These are phyloP conservation scores for Columbina picui DNA, from an alignment of 2,113 vertebrate species.

Conservation along the genomic window DNA sequence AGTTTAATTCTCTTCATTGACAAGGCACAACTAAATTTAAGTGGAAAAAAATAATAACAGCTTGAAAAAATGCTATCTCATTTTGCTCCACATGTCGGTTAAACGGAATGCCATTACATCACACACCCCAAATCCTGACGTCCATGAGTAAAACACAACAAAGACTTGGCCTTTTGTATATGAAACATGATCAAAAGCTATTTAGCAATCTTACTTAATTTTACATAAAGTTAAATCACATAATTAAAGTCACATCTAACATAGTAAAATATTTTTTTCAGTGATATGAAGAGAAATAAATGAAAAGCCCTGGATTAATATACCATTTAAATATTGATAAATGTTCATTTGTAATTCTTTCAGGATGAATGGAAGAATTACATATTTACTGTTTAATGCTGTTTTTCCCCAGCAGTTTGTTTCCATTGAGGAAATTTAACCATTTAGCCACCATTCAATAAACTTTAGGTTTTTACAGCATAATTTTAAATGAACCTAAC, in stretches of 20 bases:
- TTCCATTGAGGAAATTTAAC: constrained; percentile 3
- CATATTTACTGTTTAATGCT: neutral
- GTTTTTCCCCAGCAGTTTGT: neutral
- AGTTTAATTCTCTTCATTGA: neutral
- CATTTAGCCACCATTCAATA: neutral
- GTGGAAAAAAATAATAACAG: neutral
- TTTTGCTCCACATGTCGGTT: neutral
- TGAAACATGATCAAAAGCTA: neutral
- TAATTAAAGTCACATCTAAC: constrained; percentile 12
- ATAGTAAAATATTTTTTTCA: neutral
- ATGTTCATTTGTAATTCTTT: neutral
- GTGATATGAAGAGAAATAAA: neutral
- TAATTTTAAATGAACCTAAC: neutral
- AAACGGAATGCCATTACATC: neutral
- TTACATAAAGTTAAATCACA: constrained; percentile 22
- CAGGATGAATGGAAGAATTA: neutral
- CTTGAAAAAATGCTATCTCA: neutral
- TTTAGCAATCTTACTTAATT: constrained; percentile 4
- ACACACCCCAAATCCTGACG: neutral
- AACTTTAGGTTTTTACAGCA: neutral
- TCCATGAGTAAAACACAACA: neutral
- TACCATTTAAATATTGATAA: neutral
- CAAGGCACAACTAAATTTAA: neutral
- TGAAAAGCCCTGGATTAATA: neutral
- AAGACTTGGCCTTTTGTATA: neutral